These are phyloP conservation scores for Lordiphosa andalusiaca DNA, from an alignment of 2,888 invertebrate species.

Conservation along the genomic window DNA sequence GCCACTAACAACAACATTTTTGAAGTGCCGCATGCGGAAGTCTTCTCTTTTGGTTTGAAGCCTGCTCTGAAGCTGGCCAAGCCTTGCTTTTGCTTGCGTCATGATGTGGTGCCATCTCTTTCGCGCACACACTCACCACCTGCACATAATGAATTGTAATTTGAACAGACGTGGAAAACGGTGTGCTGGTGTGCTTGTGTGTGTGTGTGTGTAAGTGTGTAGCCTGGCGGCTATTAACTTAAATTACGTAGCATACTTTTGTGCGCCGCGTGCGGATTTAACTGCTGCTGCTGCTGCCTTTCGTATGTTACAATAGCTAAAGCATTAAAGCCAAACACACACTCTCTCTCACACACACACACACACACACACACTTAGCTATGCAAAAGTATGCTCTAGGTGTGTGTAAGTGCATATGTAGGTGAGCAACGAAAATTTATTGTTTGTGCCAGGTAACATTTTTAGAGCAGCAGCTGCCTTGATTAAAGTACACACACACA, in stretches of 20 bases:
- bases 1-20: constrained; percentile 6
- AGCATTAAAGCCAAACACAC: constrained; percentile 27
- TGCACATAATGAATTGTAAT: constrained; percentile 69
- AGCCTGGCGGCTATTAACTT: constrained; percentile 62
- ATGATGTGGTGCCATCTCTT: constrained; percentile 11
- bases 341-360: constrained; percentile 9
- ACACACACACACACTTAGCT: constrained; percentile 5
- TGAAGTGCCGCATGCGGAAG: constrained; percentile 32
- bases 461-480: constrained; percentile 54
- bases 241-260: constrained; percentile 68
- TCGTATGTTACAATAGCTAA: constrained; percentile 22
- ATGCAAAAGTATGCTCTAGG: constrained; percentile 1
- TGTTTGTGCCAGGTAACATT: constrained; percentile 51
- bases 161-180: constrained; percentile 49
- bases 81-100: constrained; percentile 27
- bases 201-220: constrained; percentile 5
- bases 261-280: constrained; percentile 45
- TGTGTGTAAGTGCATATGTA: constrained; percentile 2
- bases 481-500: constrained; percentile 57
- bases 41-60: constrained; percentile 21
- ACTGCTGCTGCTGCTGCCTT: constrained; percentile 20
- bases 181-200: constrained; percentile 5
- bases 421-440: constrained; percentile 47
- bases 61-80: constrained; percentile 2
- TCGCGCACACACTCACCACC: constrained; percentile 31